Evolutionary conservation across 2,797 vertebrate species (phyloP), one percentile per base, ranked within the genome.

Genomic region (Lacerta agilis): DNA sequence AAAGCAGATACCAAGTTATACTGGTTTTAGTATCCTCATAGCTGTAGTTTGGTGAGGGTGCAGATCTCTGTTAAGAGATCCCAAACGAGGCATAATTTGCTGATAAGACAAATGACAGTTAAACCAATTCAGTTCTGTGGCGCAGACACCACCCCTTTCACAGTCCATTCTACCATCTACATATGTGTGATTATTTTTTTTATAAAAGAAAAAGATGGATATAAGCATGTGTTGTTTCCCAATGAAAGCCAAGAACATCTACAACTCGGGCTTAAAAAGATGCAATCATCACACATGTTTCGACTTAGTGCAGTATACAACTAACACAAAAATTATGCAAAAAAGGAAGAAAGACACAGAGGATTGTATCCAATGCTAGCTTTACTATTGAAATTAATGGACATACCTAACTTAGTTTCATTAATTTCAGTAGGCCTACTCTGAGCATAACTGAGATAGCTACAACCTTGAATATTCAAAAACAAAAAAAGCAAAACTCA

Each of bases 201-300:
- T 7, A 6, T 2, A 82, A 79, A 87, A 79, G 90, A 87, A 87
- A 93, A 82, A 86, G 38, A 82, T 58, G 41, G 49, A 61, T 73
- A 36, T 45, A 76, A 69, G 27, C 85, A 87, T 88, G 33, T 76
- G 78, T 73, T 61, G 38, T 58, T 82, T 86, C 82, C 71, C 79
- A 88, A 86, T 41, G 86, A 90, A 90, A 69, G 83, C 58, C 49
- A 64, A 80, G n/a, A 83, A 55, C 1, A 27, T 20, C 38, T 84
- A 45, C 43, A 85, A 38, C 33, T 58, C 13, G 23, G 49, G 82
- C 89, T 79, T 86, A 36, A 82, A 89, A 88, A 33, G 90, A 1
- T 27, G 2, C 61, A 85, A 29, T 83, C 58, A 85, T 17, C 3
- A 6, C 41, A 20, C 43, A 25, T 45, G 25, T n/a, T 84, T 90